phyloP scores from a whole-genome alignment of 2,888 invertebrate species.

The Anagyrus pseudococci region DNA sequence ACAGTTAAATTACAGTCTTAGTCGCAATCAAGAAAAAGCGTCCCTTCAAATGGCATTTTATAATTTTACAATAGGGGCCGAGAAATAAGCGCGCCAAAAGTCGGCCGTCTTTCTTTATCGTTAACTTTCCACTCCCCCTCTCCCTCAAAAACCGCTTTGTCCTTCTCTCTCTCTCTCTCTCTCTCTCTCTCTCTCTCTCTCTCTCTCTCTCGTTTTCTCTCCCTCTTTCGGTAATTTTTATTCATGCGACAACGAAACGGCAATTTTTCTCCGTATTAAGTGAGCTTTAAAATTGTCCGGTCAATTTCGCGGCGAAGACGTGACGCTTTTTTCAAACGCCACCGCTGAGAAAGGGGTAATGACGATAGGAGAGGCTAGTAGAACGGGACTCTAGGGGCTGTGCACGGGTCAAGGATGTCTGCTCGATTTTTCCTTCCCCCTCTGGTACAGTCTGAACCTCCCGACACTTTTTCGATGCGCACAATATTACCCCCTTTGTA shows the following conservation, averaged over 20 bases:
- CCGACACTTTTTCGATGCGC: background rate
- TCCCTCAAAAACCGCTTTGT: too few relatives aligned
- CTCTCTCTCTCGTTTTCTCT: too few relatives aligned
- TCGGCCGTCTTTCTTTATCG: slow-evolving; percentile 1
- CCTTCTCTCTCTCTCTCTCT: too few relatives aligned
- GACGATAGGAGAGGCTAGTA: slow-evolving; percentile 23
- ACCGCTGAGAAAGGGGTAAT: slow-evolving; percentile 41
- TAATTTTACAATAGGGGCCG: too few relatives aligned
- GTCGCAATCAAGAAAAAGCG: too few relatives aligned
- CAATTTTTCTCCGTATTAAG: slow-evolving; percentile 61
- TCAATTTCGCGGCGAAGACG: slow-evolving; percentile 59
- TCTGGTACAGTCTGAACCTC: background rate
- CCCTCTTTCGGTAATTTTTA: slow-evolving; percentile 50
- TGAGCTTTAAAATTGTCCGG: slow-evolving; percentile 61
- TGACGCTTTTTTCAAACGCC: slow-evolving; percentile 59
- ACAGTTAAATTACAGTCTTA: too few relatives aligned
- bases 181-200: too few relatives aligned
- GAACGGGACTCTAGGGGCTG: background rate
- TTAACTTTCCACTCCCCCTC: too few relatives aligned
- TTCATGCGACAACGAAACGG: slow-evolving; percentile 59
- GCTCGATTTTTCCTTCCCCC: slow-evolving; percentile 27
- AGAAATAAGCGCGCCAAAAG: background rate
- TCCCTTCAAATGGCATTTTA: too few relatives aligned
- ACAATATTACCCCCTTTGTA: background rate
- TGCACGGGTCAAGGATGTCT: slow-evolving; percentile 40